Evolutionary conservation across 64 coral and sea anemone species (phyloP).

Genomic region (Porites lutea): DNA sequence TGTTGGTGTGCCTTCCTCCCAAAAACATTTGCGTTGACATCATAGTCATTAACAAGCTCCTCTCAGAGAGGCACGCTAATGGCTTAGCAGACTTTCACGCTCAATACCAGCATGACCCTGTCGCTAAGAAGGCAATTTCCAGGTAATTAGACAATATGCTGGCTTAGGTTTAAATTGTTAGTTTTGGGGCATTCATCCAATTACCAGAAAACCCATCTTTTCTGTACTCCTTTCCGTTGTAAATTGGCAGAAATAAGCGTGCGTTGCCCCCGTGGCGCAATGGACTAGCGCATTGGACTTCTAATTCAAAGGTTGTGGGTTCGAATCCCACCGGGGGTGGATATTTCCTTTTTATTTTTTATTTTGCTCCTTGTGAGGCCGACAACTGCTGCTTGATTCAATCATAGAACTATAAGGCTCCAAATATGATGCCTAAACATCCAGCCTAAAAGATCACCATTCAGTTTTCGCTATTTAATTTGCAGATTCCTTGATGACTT

Average conservation of each 20-base stretch:
- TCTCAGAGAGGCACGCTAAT: constrained; percentile 80
- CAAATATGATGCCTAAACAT: too few species aligned
- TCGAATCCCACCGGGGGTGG: background rate
- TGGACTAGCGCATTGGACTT: background rate
- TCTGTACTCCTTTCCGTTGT: too few species aligned
- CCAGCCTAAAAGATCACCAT: background rate
- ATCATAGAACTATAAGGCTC: too few species aligned
- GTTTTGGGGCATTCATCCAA: background rate
- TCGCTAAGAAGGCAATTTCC: constrained; percentile 78
- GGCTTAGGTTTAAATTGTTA: background rate
- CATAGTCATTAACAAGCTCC: constrained; percentile 74
- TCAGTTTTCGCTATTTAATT: background rate
- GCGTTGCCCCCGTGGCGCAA: background rate
- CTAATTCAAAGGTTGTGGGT: constrained; percentile 13
- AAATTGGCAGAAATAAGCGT: background rate
- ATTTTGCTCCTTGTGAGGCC: background rate
- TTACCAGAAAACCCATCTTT: too few species aligned
- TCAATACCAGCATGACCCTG: constrained; percentile 76
- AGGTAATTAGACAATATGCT: constrained; percentile 44
- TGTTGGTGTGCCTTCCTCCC: constrained; percentile 72
- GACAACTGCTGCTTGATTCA: too few species aligned
- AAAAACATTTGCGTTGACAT: constrained; percentile 82
- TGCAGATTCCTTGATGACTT: constrained; percentile 89
- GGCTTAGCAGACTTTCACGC: constrained; percentile 75
- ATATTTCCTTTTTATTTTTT: background rate